Evolutionary conservation across 2,888 invertebrate genomes (phyloP).

Genomic region (Cecidostiba fungosa): DNA sequence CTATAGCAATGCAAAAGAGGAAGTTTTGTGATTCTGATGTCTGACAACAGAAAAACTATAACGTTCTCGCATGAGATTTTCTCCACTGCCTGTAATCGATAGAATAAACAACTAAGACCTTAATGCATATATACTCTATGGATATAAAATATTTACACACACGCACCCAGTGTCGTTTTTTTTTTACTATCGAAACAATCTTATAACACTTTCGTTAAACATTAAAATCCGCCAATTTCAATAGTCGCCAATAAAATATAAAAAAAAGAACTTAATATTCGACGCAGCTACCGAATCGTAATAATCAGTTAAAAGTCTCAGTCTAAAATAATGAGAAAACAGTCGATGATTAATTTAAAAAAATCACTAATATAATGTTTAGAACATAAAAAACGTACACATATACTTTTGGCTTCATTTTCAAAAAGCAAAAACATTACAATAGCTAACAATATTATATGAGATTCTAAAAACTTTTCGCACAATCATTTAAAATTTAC

Average conservation of each 20-base stretch:
- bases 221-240: not conserved
- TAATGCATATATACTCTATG: constrained; percentile 47
- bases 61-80: constrained; percentile 47
- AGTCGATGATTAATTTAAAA: not conserved
- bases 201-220: not conserved
- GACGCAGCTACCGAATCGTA: not conserved
- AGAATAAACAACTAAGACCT: constrained; percentile 58
- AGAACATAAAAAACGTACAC: not conserved
- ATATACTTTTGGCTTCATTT: not conserved
- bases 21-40: constrained; percentile 42
- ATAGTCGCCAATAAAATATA: not conserved
- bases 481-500: not conserved
- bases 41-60: constrained; percentile 53
- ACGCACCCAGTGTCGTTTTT: constrained; percentile 36
- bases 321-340: not conserved
- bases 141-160: constrained; percentile 62
- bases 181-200: constrained; percentile 47
- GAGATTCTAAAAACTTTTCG: not conserved
- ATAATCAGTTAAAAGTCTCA: not conserved
- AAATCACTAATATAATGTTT: not conserved
- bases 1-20: constrained; percentile 44
- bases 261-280: not conserved
- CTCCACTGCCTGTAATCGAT: constrained; percentile 29
- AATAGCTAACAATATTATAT: constrained; percentile 19
- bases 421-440: not conserved